phyloP scores from a whole-genome alignment of 2,888 invertebrate species.

The Aspidiotus rigidus region DNA sequence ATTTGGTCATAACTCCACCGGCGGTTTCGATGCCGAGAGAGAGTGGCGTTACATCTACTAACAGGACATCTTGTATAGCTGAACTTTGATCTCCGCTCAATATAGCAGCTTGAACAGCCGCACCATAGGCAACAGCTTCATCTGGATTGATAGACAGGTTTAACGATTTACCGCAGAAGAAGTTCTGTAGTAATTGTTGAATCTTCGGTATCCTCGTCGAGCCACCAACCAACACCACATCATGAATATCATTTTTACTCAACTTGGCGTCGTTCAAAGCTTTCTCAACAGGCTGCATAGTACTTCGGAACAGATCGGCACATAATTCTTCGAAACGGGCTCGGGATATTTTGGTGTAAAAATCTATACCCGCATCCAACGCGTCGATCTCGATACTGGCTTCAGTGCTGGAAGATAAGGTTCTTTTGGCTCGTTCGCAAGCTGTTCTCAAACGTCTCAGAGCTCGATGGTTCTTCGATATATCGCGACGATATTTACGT shows the following conservation, averaged over 20 bases:
- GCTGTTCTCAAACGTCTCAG: constrained; percentile 47
- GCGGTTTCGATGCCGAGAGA: constrained; percentile 69
- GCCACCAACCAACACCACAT: no score
- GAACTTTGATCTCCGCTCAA: constrained; percentile 51
- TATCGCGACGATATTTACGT: constrained; percentile 46
- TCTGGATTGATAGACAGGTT: constrained; percentile 71
- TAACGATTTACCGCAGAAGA: no score
- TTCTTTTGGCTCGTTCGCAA: constrained; percentile 49
- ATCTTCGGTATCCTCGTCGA: constrained; percentile 72
- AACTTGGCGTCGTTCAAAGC: constrained; percentile 67
- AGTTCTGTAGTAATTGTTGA: constrained; percentile 61
- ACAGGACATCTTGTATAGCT: constrained; percentile 60
- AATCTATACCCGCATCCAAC: constrained; percentile 47
- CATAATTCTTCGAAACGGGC: constrained; percentile 68
- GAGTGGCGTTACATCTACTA: constrained; percentile 58
- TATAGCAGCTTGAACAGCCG: constrained; percentile 63
- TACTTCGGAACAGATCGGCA: constrained; percentile 60
- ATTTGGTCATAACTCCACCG: constrained; percentile 61
- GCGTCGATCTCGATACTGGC: constrained; percentile 49
- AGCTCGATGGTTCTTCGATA: constrained; percentile 45
- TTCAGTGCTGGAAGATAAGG: constrained; percentile 48
- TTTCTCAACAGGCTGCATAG: constrained; percentile 67
- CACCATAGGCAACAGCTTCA: constrained; percentile 71
- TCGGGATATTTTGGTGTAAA: constrained; percentile 58
- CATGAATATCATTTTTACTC: constrained; percentile 64